A percentile compares a stretch with the other conserved stretches of the same genome.
phyloP scores from a whole-genome alignment of 2,113 vertebrate genomes.

The Mesoclemmys tuberculata region DNA sequence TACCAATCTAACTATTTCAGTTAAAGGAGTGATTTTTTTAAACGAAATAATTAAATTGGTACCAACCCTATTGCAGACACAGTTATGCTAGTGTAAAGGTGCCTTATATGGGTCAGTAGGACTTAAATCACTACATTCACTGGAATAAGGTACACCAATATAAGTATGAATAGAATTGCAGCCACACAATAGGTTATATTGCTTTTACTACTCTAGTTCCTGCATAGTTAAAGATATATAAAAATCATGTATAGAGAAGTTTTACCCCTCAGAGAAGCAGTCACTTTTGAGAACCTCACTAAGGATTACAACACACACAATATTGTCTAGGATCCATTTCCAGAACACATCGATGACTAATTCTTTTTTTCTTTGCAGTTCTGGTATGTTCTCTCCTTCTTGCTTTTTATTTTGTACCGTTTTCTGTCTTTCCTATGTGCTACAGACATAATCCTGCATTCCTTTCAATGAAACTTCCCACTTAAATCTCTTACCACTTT shows the following conservation, averaged over 20 bases:
- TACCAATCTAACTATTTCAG: neutral
- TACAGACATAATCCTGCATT: neutral
- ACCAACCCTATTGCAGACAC: neutral
- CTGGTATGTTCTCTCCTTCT: neutral
- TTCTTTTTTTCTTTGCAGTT: neutral
- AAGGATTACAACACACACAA: neutral
- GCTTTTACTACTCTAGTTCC: neutral
- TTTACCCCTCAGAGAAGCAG: neutral
- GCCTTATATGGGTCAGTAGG: neutral
- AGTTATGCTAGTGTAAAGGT: neutral
- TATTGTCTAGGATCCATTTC: neutral
- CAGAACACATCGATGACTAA: neutral
- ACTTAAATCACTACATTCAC: neutral
- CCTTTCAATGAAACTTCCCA: neutral
- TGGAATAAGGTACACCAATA: neutral
- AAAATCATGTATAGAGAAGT: neutral
- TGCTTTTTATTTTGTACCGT: neutral
- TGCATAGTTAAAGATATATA: neutral
- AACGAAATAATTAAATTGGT: neutral
- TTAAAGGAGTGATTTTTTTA: neutral
- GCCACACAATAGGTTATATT: neutral
- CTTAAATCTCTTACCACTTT: neutral
- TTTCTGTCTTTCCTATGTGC: neutral
- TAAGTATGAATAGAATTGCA: neutral
- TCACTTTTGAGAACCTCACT: neutral